Base-by-base conservation (phyloP, 2,797 vertebrate genomes). In the Poecilia wingei region DNA sequence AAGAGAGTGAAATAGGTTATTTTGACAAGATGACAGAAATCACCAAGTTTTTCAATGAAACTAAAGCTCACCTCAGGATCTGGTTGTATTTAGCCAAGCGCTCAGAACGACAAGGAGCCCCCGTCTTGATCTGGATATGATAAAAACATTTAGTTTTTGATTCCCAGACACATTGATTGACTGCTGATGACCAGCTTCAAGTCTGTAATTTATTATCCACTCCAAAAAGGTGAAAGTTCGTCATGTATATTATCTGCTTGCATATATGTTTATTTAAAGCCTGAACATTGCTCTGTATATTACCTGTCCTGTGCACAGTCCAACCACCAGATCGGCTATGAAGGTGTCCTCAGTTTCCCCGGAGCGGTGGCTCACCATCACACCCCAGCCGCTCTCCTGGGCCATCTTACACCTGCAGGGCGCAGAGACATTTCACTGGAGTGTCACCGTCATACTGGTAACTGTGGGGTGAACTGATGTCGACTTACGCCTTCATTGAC, bases 21-120 rank as follows among this genome's bases (percentile, higher is more conserved):
- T 46, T 71, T 47, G 20, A 73, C 47, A 31, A 73, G 53, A 39
- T 12, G 36, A 51, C 5, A 46, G n/a, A 41, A 64, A 64, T 41
- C 13, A 2, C 3, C 14, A 2, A 9, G 3, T 72, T 36, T 28
- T 7, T 43, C 13, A 0, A 57, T 45, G 5, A 72, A 14, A 45
- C 12, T 49, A 0, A 70, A 36, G 68, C 90, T 94, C 86, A 98
- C 98, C 98, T 97, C 71, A 99, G 96, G 82, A 99, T 94, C 93
- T 99, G 98, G 91, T 99, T 99, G 94, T 99, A 99, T 93, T 99
- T 99, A 86, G 98, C 98, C 94, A 99, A 93, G 75, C 98, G 97
- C 93, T 99, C 98, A 1, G 98, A 99, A 89, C 98, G 95, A 92
- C 98, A 99, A 0, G 98, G 98, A 13, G 98, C 98, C 13, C 98